phyloP scores from a whole-genome alignment of 2,797 vertebrate genomes.

The Crypturellus tataupa region DNA sequence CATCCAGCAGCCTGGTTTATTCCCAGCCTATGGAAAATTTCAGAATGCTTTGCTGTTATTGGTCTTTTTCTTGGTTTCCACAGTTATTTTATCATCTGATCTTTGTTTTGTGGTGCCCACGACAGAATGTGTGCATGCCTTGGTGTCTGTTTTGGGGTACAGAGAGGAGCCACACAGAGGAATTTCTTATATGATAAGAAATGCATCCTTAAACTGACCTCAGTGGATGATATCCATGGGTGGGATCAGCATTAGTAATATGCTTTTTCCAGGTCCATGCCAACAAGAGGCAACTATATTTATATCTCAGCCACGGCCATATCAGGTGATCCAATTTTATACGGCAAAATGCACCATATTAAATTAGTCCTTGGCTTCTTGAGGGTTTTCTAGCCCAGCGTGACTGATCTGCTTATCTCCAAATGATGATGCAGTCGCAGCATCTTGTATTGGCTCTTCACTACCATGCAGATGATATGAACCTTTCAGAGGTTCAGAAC shows the following conservation, averaged over 20 bases:
- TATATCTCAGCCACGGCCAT: background rate
- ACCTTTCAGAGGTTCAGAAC: background rate
- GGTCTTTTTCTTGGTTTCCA: background rate
- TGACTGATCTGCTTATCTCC: background rate
- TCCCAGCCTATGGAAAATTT: background rate
- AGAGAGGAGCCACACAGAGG: background rate
- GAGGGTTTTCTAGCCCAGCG: background rate
- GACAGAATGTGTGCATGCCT: background rate
- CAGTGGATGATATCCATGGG: background rate
- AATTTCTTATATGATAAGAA: background rate
- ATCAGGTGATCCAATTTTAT: background rate
- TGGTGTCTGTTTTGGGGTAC: background rate
- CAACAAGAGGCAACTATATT: background rate
- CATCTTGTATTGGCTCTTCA: background rate
- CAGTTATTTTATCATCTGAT: background rate
- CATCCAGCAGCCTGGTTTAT: background rate
- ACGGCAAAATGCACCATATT: background rate
- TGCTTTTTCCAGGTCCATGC: background rate
- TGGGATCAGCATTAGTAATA: background rate
- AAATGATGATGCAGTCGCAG: background rate
- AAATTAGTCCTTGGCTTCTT: background rate
- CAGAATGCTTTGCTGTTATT: background rate
- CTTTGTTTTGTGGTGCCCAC: background rate
- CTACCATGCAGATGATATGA: background rate
- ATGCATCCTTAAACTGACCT: background rate